phyloP scores from a whole-genome alignment of 1,140 invertebrate species.

The Zaprionus taronus region DNA sequence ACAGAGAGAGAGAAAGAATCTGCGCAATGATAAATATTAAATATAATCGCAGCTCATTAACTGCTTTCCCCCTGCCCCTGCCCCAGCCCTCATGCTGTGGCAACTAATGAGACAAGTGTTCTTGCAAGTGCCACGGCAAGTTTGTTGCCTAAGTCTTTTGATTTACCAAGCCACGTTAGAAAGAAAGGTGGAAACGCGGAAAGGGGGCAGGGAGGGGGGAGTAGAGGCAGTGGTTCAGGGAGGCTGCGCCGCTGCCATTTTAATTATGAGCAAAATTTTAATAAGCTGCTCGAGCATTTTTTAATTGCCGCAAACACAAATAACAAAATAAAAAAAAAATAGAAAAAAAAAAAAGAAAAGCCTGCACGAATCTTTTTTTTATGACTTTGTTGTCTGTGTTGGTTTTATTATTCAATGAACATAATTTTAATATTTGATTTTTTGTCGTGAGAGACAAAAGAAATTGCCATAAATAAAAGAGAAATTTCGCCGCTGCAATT shows the following conservation, averaged over 20 bases:
- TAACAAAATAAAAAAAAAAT: conserved; percentile 12
- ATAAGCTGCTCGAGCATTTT: conserved; percentile 32
- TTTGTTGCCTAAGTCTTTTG: conserved; percentile 76
- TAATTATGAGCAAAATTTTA: conserved; percentile 34
- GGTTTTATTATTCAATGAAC: conserved; percentile 59
- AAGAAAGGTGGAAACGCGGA: no score
- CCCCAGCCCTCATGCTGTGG: background rate
- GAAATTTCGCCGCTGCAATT: conserved; percentile 62
- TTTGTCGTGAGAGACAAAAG: conserved; percentile 63
- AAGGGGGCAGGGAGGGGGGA: no score
- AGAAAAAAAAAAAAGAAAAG: conserved; percentile 4
- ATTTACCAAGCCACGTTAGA: conserved; percentile 40
- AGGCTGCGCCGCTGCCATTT: conserved; percentile 10
- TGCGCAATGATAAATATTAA: background rate
- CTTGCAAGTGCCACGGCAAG: conserved; percentile 32
- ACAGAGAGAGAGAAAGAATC: background rate
- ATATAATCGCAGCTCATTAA: conserved; percentile 1
- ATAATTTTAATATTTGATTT: conserved; percentile 74
- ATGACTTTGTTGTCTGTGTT: conserved; percentile 22
- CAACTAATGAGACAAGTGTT: conserved; percentile 1
- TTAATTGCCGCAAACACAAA: conserved; percentile 63
- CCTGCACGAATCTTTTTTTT: conserved; percentile 31
- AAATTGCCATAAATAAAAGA: conserved; percentile 77
- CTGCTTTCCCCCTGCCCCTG: background rate
- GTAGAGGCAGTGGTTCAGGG: background rate